Conservation (phyloP, 2,888 invertebrate species). For the Miltochrista miniata region DNA sequence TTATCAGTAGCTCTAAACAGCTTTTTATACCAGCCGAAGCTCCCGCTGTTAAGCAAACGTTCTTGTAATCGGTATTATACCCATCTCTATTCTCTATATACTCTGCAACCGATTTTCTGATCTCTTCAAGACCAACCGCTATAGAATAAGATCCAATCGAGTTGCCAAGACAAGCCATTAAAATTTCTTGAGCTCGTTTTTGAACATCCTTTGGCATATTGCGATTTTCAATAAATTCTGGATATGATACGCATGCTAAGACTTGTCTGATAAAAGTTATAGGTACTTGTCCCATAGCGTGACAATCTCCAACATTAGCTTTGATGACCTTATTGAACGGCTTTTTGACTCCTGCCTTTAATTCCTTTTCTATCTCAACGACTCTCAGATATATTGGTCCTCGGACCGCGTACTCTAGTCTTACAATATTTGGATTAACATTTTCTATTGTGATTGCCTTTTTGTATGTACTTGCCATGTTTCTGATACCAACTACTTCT, state of each 20-base stretch:
- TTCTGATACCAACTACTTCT: too few relatives aligned
- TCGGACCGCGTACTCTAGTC: constrained; percentile 98
- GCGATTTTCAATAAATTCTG: constrained; percentile 76
- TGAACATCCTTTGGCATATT: constrained; percentile 92
- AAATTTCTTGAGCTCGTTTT: constrained; percentile 85
- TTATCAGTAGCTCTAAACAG: constrained; percentile 87
- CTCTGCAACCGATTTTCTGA: constrained; percentile 91
- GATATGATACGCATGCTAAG: constrained; percentile 87
- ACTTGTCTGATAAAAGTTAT: constrained; percentile 97
- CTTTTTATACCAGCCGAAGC: constrained; percentile 97
- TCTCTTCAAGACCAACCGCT: constrained; percentile 91
- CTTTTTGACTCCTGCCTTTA: constrained; percentile 90
- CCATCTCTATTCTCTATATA: constrained; percentile 86
- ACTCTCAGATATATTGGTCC: constrained; percentile 98
- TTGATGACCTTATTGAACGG: constrained; percentile 95
- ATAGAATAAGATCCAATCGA: constrained; percentile 96
- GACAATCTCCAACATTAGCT: constrained; percentile 98
- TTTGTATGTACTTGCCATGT: constrained; percentile 12
- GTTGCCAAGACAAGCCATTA: constrained; percentile 88
- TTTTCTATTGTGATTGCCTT: constrained; percentile 84
- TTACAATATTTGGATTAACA: constrained; percentile 94
- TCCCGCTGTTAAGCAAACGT: constrained; percentile 92
- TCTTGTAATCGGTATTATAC: constrained; percentile 89
- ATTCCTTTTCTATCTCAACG: constrained; percentile 95
- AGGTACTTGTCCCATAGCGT: constrained; percentile 97